Evolutionary conservation across 1,140 invertebrate genomes (phyloP).

Genomic region (Ips typographus): DNA sequence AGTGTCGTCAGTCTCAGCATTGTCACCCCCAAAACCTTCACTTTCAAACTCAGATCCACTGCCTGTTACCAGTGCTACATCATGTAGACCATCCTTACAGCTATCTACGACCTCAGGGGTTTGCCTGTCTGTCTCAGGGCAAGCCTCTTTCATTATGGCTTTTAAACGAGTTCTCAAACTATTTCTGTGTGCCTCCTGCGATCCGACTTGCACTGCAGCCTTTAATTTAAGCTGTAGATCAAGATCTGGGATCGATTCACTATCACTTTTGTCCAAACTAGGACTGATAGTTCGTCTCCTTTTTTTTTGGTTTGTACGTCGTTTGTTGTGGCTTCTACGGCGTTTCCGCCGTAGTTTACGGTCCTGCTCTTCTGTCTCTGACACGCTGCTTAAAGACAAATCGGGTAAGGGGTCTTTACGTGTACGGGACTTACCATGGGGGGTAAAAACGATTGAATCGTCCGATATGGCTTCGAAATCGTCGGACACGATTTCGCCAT

Average conservation of each 20-base stretch:
- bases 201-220: conserved; percentile 44
- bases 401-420: conserved; percentile 45
- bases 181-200: conserved; percentile 37
- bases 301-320: conserved; percentile 26
- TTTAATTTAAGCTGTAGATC: conserved; percentile 43
- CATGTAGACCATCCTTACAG: background rate
- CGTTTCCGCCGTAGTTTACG: conserved; percentile 1
- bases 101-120: background rate
- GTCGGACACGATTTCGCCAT: conserved; percentile 48
- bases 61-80: background rate
- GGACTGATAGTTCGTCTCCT: conserved; percentile 5
- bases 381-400: conserved; percentile 50
- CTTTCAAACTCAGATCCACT: background rate
- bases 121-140: background rate
- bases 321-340: conserved; percentile 18
- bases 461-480: conserved; percentile 50
- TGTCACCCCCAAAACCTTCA: background rate
- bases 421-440: conserved; percentile 47
- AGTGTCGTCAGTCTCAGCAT: background rate
- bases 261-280: conserved; percentile 19
- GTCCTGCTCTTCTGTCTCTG: conserved; percentile 37
- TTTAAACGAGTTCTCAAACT: conserved; percentile 38
- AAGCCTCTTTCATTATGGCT: conserved; percentile 29
- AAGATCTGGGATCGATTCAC: conserved; percentile 15
- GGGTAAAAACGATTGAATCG: conserved; percentile 41